phyloP scores from a whole-genome alignment of 2,888 invertebrate species.

The Pammene fasciana region DNA sequence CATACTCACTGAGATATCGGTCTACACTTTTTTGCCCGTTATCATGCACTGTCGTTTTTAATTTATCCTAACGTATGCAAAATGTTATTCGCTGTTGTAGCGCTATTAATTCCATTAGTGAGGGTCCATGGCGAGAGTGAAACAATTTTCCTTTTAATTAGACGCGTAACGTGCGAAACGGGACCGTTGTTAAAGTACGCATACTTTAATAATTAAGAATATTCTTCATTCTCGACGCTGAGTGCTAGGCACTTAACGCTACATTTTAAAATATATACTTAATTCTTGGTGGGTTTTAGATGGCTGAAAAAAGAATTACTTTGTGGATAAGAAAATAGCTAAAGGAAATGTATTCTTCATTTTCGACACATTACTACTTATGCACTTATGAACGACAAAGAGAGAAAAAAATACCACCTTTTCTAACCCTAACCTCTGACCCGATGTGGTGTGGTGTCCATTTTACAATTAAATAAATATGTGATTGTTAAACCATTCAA shows the following conservation, averaged over 20 bases:
- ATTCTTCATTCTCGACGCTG: constrained; percentile 25
- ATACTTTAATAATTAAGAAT: constrained; percentile 39
- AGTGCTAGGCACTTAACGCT: constrained; percentile 8
- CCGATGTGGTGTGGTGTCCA: no score
- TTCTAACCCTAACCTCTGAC: no score
- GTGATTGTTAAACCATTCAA: no score
- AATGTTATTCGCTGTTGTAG: constrained; percentile 29
- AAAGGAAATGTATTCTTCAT: no score
- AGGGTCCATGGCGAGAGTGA: constrained; percentile 34
- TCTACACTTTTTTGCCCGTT: not conserved
- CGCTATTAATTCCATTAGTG: constrained; percentile 38
- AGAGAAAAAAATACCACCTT: no score
- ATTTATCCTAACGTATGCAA: constrained; percentile 28
- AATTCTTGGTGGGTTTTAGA: not conserved
- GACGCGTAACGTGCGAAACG: constrained; percentile 40
- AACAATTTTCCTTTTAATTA: constrained; percentile 41
- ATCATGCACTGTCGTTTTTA: constrained; percentile 11
- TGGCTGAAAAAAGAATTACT: no score
- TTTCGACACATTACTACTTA: no score
- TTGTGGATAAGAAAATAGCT: no score
- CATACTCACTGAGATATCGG: no score
- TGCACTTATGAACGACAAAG: no score
- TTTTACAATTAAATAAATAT: no score
- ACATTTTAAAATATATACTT: not conserved
- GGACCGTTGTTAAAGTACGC: constrained; percentile 36